phyloP scores from a whole-genome alignment of 2,113 vertebrate species.

The Xenopus borealis region DNA sequence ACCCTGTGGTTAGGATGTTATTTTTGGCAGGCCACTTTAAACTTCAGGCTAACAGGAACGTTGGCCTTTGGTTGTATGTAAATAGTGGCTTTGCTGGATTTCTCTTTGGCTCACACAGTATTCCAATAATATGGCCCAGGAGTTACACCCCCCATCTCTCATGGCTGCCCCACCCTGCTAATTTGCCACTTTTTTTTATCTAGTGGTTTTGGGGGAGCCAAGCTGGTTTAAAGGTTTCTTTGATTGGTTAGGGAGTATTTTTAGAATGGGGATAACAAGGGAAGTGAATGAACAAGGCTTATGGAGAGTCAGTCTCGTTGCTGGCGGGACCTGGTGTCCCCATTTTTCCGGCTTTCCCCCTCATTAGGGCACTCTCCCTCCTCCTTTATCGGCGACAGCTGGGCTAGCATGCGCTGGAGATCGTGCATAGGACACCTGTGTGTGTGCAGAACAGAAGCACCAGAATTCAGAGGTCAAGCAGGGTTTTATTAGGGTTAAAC shows the following conservation, averaged over 20 bases:
- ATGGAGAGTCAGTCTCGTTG: slow-evolving; percentile 28
- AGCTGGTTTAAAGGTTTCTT: slow-evolving; percentile 66
- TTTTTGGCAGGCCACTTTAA: slow-evolving; percentile 27
- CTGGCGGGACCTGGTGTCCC: slow-evolving; percentile 44
- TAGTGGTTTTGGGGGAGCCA: slow-evolving; percentile 41
- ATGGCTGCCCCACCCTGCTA: slow-evolving; percentile 27
- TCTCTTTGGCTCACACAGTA: slow-evolving; percentile 67
- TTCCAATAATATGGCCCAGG: slow-evolving; percentile 68
- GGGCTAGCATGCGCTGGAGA: slow-evolving; percentile 17
- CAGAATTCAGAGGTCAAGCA: slow-evolving; percentile 27
- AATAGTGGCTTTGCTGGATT: slow-evolving; percentile 28
- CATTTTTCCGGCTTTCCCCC: slow-evolving; percentile 20
- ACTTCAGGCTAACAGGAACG: slow-evolving; percentile 6
- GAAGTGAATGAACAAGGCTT: slow-evolving; percentile 47
- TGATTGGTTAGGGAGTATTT: slow-evolving; percentile 79
- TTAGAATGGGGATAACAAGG: slow-evolving; percentile 71
- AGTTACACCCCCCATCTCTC: not conserved
- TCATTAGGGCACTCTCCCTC: slow-evolving; percentile 38
- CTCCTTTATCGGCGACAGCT: slow-evolving; percentile 26
- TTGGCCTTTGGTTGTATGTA: slow-evolving; percentile 34
- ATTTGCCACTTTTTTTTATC: slow-evolving; percentile 43
- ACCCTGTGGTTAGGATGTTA: slow-evolving; percentile 37
- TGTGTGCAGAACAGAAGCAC: not conserved
- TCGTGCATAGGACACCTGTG: not conserved
- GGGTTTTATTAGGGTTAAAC: slow-evolving; percentile 45